Percentiles rank a stretch among this genome's conserved stretches.
Conservation (phyloP, 2,113 vertebrate genomes). For the Hucho hucho region DNA sequence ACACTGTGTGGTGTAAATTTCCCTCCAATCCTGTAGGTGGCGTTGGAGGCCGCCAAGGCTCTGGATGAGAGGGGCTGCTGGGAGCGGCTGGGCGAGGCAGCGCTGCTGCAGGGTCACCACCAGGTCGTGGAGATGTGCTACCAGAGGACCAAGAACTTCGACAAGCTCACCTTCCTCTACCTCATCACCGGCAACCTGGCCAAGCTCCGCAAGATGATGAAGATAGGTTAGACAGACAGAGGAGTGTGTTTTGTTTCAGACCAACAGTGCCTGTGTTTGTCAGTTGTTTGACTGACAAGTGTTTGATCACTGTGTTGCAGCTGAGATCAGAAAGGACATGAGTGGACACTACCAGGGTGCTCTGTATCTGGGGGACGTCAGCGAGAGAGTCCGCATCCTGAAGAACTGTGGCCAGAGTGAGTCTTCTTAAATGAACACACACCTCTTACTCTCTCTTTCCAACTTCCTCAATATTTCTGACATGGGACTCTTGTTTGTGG, state of each 20-base stretch:
- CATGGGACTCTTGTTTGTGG: not conserved
- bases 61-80: conserved; percentile 94
- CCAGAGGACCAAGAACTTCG: conserved; percentile 97
- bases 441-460: not conserved
- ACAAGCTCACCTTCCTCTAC: conserved; percentile 95
- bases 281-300: not conserved
- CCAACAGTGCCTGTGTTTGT: not conserved
- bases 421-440: conserved; percentile 20
- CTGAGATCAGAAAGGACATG: conserved; percentile 98
- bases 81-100: conserved; percentile 94
- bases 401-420: conserved; percentile 97
- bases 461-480: not conserved
- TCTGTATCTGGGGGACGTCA: conserved; percentile 91
- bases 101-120: conserved; percentile 93
- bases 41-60: conserved; percentile 93
- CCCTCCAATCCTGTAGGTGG: conserved; percentile 71
- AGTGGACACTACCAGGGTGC: conserved; percentile 98
- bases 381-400: conserved; percentile 92
- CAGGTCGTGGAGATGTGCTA: conserved; percentile 99
- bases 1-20: not conserved
- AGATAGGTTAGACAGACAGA: conserved; percentile 79
- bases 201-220: conserved; percentile 98
- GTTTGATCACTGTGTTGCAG: conserved; percentile 56
- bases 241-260: not conserved
- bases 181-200: conserved; percentile 96